Evolutionary conservation across 92 coral and sea anemone genomes (phyloP).

Genomic region (Epizoanthus rinbou): DNA sequence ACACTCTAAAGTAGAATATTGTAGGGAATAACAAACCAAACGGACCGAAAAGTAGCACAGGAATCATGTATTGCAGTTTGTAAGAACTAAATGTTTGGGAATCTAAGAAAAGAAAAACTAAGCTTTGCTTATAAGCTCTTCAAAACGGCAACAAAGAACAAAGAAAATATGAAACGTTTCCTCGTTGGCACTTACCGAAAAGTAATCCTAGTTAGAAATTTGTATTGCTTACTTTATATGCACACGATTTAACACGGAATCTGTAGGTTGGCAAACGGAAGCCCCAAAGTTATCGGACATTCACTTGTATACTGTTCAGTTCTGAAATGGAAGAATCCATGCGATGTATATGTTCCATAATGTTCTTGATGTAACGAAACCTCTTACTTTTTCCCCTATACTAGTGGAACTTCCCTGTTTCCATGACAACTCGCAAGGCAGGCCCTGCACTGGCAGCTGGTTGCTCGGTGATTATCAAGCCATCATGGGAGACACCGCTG

Average conservation of each 20-base stretch:
- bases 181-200: too few relatives aligned
- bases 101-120: too few relatives aligned
- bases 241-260: not conserved
- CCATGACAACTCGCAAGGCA: slow-evolving; percentile 62
- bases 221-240: not conserved
- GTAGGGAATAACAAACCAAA: too few relatives aligned
- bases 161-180: too few relatives aligned
- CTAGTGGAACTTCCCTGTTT: slow-evolving; percentile 61
- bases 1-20: too few relatives aligned
- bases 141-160: too few relatives aligned
- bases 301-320: not conserved
- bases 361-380: not conserved
- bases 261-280: not conserved
- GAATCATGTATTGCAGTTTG: too few relatives aligned
- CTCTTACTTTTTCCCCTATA: not conserved
- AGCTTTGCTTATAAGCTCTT: too few relatives aligned
- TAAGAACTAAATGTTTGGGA: too few relatives aligned
- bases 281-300: not conserved
- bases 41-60: too few relatives aligned
- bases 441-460: slow-evolving; percentile 62
- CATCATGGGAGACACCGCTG: slow-evolving; percentile 59
- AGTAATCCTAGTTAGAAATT: not conserved
- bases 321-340: too few relatives aligned
- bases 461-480: slow-evolving; percentile 57
- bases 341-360: not conserved